Conservation (phyloP, 2,797 vertebrate genomes). For the Syndactyla subalaris region DNA sequence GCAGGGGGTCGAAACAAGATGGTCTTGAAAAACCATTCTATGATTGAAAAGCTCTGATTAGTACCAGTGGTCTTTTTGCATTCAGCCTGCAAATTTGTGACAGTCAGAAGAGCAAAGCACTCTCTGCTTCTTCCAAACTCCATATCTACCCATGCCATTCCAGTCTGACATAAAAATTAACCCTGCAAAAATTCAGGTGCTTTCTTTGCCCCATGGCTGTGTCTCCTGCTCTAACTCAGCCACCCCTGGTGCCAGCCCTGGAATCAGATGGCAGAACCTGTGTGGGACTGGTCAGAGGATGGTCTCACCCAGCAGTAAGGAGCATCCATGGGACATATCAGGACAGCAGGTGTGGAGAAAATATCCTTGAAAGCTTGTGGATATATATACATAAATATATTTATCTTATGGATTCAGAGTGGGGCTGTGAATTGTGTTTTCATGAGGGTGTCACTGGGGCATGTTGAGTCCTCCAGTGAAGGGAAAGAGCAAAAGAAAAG, state of each 20-base stretch:
- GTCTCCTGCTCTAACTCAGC: background rate
- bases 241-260: background rate
- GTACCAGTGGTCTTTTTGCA: background rate
- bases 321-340: accelerated
- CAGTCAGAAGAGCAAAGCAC: background rate
- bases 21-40: background rate
- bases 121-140: background rate
- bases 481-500: background rate
- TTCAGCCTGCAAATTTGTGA: background rate
- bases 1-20: no score
- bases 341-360: background rate
- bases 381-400: background rate
- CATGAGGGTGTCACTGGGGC: accelerated
- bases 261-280: accelerated
- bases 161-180: background rate
- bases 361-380: background rate
- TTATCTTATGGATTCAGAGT: background rate
- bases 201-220: background rate
- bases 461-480: background rate
- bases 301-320: background rate
- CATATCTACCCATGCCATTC: background rate
- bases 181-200: background rate
- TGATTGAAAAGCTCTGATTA: background rate
- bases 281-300: accelerated
- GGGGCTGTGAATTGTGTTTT: background rate